Conservation (phyloP, 2,888 invertebrate genomes). For the Watsonalla binaria region DNA sequence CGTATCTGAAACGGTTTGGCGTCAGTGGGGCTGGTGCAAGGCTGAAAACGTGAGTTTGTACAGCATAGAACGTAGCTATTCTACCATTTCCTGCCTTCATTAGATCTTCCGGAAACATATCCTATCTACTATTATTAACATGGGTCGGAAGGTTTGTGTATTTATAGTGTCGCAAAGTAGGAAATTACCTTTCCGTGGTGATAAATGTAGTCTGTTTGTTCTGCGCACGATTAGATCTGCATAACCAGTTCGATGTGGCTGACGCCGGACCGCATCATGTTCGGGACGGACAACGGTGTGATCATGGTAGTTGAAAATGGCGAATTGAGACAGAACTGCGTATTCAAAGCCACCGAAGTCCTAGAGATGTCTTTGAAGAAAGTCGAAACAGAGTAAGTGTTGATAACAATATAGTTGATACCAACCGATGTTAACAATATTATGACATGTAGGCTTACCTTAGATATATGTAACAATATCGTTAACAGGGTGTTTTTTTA, state of each 20-base stretch:
- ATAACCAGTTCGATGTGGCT: constrained; percentile 90
- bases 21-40: constrained; percentile 91
- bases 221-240: constrained; percentile 65
- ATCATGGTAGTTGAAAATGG: constrained; percentile 91
- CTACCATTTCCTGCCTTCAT: not conserved
- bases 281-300: constrained; percentile 87
- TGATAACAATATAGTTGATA: constrained; percentile 3
- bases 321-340: constrained; percentile 83
- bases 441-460: too few relatives aligned
- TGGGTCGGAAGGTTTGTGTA: not conserved
- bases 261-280: constrained; percentile 88
- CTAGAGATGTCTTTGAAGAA: constrained; percentile 80
- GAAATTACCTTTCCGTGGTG: constrained; percentile 5
- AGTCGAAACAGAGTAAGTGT: constrained; percentile 74
- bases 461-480: too few relatives aligned
- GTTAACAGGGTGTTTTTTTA: not conserved
- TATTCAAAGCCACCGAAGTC: constrained; percentile 81
- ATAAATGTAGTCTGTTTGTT: constrained; percentile 14
- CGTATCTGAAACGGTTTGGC: constrained; percentile 87
- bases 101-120: not conserved
- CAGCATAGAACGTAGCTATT: not conserved
- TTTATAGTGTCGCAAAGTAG: not conserved
- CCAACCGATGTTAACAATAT: not conserved
- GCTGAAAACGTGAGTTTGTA: constrained; percentile 79
- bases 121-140: not conserved